A percentile compares a stretch with the other conserved stretches of the same genome.
Conservation (phyloP, 2,888 invertebrate genomes). For the Tribolium freemani region DNA sequence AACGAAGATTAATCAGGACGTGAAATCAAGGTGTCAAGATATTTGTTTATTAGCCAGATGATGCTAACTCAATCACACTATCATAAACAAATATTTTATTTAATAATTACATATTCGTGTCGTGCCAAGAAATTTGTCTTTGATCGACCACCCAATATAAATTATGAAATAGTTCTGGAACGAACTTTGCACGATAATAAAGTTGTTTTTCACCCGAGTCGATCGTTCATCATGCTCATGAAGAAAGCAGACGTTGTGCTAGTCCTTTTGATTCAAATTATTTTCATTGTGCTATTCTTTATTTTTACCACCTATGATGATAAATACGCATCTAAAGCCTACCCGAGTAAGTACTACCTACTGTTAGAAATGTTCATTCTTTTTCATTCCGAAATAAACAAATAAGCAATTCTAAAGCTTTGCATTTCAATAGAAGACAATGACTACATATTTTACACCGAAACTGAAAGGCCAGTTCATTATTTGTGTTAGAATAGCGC, state of each 20-base stretch:
- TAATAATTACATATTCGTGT: slow-evolving; percentile 11
- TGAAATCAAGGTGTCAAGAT: neutral
- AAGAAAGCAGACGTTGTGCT: slow-evolving; percentile 50
- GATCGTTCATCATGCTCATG: slow-evolving; percentile 32
- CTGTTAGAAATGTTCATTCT: neutral
- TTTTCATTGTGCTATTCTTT: slow-evolving; percentile 56
- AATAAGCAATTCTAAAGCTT: neutral
- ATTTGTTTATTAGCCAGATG: neutral
- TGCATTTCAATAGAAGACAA: neutral
- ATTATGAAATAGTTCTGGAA: slow-evolving; percentile 32
- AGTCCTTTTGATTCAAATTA: slow-evolving; percentile 51
- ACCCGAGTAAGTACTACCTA: slow-evolving; percentile 57
- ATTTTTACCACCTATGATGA: slow-evolving; percentile 56
- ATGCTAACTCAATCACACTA: slow-evolving; percentile 13
- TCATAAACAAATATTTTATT: slow-evolving; percentile 26
- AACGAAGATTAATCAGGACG: neutral
- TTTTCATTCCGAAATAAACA: too few species aligned
- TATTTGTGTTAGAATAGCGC: slow-evolving; percentile 4
- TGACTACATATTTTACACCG: neutral
- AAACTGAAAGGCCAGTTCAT: neutral
- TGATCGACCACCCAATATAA: slow-evolving; percentile 10
- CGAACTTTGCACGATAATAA: slow-evolving; percentile 31
- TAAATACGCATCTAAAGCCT: slow-evolving; percentile 48
- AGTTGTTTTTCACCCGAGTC: slow-evolving; percentile 23
- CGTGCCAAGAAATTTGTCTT: neutral